Conservation (phyloP, 2,113 vertebrate species). For the Sinocyclocheilus grahami region DNA sequence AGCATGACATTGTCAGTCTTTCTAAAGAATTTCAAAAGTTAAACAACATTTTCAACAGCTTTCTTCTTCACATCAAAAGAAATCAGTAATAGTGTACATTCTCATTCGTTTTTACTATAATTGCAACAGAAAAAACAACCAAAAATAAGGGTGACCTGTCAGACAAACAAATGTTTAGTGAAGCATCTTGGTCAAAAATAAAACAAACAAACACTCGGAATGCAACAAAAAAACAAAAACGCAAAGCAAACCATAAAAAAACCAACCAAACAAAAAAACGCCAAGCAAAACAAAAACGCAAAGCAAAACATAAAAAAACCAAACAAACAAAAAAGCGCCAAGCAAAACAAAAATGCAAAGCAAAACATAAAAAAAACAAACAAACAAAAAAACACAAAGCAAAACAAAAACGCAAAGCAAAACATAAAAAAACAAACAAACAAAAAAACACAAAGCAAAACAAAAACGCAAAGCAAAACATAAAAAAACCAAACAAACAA, state of each 20-base stretch:
- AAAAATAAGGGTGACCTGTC: background rate
- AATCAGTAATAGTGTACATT: background rate
- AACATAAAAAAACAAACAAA: too few species aligned
- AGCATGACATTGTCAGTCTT: background rate
- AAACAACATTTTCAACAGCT: background rate
- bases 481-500: too few species aligned
- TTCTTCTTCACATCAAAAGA: conserved; percentile 19
- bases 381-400: background rate
- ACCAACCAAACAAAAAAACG: background rate
- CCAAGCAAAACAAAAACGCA: background rate
- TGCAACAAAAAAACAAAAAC: background rate
- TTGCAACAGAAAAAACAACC: background rate
- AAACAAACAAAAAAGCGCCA: background rate
- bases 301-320: too few species aligned
- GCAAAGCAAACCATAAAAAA: too few species aligned
- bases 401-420: background rate
- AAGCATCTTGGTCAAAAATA: background rate
- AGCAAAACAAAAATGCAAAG: background rate
- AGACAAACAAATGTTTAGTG: conserved; percentile 6
- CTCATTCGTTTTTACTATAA: background rate
- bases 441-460: background rate
- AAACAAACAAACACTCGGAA: too few species aligned
- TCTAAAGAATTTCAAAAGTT: background rate
- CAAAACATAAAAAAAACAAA: too few species aligned
- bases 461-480: background rate